phyloP scores from a whole-genome alignment of 1,140 invertebrate genomes.

The Anastrepha ludens region DNA sequence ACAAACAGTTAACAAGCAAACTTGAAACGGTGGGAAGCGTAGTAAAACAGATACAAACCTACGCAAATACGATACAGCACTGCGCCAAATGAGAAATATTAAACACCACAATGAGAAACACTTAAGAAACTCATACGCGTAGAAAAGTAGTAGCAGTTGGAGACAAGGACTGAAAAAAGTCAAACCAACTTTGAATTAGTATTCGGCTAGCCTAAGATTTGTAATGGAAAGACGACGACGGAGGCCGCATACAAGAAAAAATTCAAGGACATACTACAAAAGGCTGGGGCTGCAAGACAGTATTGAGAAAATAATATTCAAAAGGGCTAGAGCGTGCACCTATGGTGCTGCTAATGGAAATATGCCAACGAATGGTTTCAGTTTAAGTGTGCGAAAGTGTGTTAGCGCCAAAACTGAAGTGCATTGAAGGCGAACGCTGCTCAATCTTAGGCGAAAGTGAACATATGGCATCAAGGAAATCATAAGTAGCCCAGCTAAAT shows the following conservation, averaged over 20 bases:
- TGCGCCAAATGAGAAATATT: background rate
- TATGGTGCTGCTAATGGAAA: background rate
- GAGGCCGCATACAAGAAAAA: background rate
- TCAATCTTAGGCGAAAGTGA: background rate
- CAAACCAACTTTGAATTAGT: background rate
- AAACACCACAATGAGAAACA: background rate
- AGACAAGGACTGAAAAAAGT: background rate
- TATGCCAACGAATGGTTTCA: background rate
- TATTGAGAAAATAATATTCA: no score
- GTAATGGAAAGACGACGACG: background rate
- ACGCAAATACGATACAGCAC: background rate
- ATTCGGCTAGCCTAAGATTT: background rate
- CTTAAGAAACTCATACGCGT: background rate
- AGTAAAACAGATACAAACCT: background rate
- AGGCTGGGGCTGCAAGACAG: no score
- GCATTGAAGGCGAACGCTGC: background rate
- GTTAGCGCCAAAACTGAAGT: background rate
- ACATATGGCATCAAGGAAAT: background rate
- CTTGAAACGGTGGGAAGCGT: background rate
- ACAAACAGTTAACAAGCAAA: background rate
- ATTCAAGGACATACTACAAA: conserved; percentile 6
- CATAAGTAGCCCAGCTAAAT: no score
- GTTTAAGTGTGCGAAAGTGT: background rate
- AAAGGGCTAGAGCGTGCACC: no score
- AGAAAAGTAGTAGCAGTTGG: background rate